Percentiles rank a stretch among this genome's conserved stretches.
These are phyloP conservation scores for Pygathrix nemaeus DNA, from an alignment of 2,113 vertebrate species.

Conservation along the genomic window DNA sequence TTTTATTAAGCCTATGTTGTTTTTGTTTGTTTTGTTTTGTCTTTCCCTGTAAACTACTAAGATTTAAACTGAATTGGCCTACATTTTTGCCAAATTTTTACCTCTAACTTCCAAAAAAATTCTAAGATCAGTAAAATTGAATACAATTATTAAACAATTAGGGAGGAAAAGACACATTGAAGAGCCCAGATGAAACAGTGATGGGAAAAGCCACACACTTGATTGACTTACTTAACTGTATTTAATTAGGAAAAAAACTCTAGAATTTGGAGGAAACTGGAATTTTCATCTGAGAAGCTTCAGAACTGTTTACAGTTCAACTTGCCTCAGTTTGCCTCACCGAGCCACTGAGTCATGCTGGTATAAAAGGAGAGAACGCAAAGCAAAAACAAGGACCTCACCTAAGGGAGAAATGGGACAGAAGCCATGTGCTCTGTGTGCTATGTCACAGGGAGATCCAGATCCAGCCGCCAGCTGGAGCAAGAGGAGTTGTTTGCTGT, in stretches of 20 bases:
- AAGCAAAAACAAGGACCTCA: neutral
- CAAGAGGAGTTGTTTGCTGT: neutral
- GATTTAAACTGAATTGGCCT: neutral
- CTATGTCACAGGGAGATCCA: neutral
- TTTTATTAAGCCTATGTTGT: neutral
- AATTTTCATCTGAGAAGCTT: neutral
- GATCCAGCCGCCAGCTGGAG: too few relatives aligned
- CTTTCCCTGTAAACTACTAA: neutral
- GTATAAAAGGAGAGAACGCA: neutral
- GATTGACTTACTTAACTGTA: neutral
- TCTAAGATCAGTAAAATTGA: neutral
- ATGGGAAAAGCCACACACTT: neutral
- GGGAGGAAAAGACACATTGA: neutral
- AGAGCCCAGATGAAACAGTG: neutral
- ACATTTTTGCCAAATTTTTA: neutral
- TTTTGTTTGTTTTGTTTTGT: neutral
- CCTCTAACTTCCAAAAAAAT: neutral
- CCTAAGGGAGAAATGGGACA: neutral
- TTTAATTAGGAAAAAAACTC: neutral
- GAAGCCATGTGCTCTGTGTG: neutral
- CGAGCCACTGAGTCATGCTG: neutral
- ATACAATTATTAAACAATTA: neutral
- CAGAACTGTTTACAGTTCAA: too few relatives aligned
- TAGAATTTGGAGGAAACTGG: neutral
- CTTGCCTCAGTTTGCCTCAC: neutral